These are phyloP conservation scores for Gavia stellata DNA, from an alignment of 2,113 vertebrate species.

Conservation along the genomic window DNA sequence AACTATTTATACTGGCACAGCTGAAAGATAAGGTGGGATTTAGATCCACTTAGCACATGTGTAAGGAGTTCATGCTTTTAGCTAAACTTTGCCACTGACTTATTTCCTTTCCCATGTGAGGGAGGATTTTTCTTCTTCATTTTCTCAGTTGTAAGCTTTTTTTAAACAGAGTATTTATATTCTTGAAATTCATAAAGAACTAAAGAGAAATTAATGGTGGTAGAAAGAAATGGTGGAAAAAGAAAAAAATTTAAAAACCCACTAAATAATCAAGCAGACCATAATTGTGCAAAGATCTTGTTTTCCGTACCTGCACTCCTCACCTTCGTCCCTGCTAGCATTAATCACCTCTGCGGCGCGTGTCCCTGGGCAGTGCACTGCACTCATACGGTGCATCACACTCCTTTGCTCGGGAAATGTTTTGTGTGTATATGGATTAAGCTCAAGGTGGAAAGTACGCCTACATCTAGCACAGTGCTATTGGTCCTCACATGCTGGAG, in stretches of 20 bases:
- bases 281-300: not conserved
- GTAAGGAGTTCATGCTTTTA: not conserved
- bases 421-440: not conserved
- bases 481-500: not conserved
- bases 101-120: not conserved
- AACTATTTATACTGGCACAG: not conserved
- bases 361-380: not conserved
- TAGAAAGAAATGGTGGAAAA: not conserved
- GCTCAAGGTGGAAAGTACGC: not conserved
- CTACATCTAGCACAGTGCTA: not conserved
- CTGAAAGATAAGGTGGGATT: not conserved
- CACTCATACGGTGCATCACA: not conserved
- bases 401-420: not conserved
- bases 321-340: not conserved
- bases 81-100: not conserved
- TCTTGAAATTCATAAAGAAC: not conserved
- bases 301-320: not conserved
- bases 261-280: not conserved
- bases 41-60: not conserved
- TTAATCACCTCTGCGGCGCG: not conserved
- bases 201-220: not conserved
- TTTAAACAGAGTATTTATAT: not conserved
- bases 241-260: not conserved
- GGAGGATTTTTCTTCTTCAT: not conserved
- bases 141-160: not conserved